phyloP scores from a whole-genome alignment of 1,140 invertebrate species.

The Drosophila chauvacae region DNA sequence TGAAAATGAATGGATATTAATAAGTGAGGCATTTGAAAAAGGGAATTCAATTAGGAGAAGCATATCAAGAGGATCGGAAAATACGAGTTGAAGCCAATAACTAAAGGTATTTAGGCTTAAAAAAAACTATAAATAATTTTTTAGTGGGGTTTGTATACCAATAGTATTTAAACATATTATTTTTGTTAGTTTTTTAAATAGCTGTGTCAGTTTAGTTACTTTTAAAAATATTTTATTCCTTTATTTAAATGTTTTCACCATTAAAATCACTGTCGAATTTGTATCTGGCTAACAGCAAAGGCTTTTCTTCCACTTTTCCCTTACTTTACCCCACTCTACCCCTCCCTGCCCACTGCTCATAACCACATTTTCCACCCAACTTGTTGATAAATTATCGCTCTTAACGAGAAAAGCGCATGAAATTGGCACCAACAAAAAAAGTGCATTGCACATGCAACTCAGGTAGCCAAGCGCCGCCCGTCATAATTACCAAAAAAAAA shows the following conservation, averaged over 20 bases:
- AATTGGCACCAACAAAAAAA: constrained; percentile 40
- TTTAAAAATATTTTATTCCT: not conserved
- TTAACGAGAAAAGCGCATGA: constrained; percentile 60
- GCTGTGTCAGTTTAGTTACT: not conserved
- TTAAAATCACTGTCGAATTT: constrained; percentile 5
- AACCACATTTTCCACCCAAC: constrained; percentile 13
- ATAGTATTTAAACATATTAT: not conserved
- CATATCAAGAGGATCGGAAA: not conserved
- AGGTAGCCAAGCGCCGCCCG: constrained; percentile 62
- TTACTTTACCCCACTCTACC: not conserved
- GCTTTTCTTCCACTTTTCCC: not conserved
- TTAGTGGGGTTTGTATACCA: not conserved
- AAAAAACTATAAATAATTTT: not conserved
- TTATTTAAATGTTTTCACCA: not conserved
- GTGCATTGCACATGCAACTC: constrained; percentile 74
- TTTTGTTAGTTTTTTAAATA: too few relatives aligned
- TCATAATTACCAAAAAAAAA: constrained; percentile 67
- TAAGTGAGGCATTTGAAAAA: constrained; percentile 1
- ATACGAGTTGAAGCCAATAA: not conserved
- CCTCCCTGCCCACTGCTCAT: constrained; percentile 1
- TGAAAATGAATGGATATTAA: constrained; percentile 11
- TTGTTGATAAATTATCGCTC: constrained; percentile 57
- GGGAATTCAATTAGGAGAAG: constrained; percentile 9
- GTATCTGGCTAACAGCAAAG: not conserved
- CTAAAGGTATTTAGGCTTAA: not conserved